A percentile compares a stretch with the other conserved stretches of the same genome.
Evolutionary conservation across 2,888 invertebrate species (phyloP).

Genomic region (Trissonchulus latispiculum): DNA sequence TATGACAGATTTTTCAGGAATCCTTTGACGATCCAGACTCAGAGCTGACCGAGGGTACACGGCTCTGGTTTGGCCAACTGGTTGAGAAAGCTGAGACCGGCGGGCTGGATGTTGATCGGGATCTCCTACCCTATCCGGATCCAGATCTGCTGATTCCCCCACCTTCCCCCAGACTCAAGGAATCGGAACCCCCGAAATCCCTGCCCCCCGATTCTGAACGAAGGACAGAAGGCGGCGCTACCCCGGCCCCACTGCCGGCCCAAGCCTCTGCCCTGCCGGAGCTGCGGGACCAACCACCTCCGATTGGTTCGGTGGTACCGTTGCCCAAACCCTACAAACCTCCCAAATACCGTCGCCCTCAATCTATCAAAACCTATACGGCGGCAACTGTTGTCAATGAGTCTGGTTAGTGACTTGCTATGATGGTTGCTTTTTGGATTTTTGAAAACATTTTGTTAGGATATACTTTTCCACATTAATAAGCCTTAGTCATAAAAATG

Average conservation of each 20-base stretch:
- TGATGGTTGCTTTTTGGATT: too few species aligned
- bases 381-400: slow-evolving; percentile 9
- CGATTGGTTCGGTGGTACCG: background rate
- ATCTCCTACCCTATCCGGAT: slow-evolving; percentile 1
- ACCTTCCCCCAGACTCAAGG: background rate
- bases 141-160: background rate
- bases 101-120: background rate
- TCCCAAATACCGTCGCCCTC: background rate
- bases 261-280: background rate
- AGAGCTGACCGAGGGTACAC: slow-evolving; percentile 7
- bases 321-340: background rate
- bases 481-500: too few species aligned
- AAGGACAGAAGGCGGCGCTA: background rate
- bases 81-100: background rate
- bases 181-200: background rate
- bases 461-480: too few species aligned
- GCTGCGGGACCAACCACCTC: too few species aligned
- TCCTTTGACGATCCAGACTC: background rate
- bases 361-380: slow-evolving; percentile 3
- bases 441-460: too few species aligned
- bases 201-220: background rate
- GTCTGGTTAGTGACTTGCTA: slow-evolving; percentile 2
- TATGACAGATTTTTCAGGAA: background rate
- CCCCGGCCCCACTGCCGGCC: too few species aligned
- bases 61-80: slow-evolving; percentile 6